Base-by-base conservation (phyloP, 2,888 invertebrate genomes). In the Tyria jacobaeae region DNA sequence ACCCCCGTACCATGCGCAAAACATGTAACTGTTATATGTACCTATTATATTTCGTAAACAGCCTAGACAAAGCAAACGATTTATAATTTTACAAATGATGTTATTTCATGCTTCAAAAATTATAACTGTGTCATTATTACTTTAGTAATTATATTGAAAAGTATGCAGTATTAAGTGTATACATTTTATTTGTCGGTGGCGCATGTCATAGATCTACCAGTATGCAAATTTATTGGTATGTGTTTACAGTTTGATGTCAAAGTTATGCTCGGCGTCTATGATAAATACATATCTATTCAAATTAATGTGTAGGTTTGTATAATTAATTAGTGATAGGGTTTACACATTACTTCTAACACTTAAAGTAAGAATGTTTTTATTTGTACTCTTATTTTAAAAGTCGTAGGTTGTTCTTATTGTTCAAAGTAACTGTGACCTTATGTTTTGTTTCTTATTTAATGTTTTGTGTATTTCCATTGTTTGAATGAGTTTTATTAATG, bases 61-160 rank as follows among this genome's bases (percentile, higher is more conserved):
- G 15, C 51, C 39, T 44, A 54, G 27, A 44, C 12, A 25, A 39
- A 21, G 34, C 14, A 34, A 51, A 35, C 51, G 14, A 34, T 51
- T 35, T 51, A 35, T 35, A 35, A 35, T 44, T 51, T 44, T 41
- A 24, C 55, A 47, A 55, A 35, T 37, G 35, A 14, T 15, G 57
- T 62, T 65, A 76, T 76, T 75, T 76, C 48, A 75, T 59, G 75
- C 65, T 71, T 66, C 63, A 67, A 62, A 72, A 64, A 71, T 55
- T 44, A 21, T 62, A 71, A 39, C 74, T 69, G 31, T 75, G 75
- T 57, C 66, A 69, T 62, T 59, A 74, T 74, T 71, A 75, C 62
- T 61, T 51, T 71, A 71, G 76, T 74, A 60, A 41, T 64, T 57
- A 56, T 41, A 55, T 25, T 47, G 53, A 35, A 17, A 53, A 27